A percentile compares a stretch with the other conserved stretches of the same genome.
Conservation (phyloP, 2,797 vertebrate species). For the Sebastes ruberrimus region DNA sequence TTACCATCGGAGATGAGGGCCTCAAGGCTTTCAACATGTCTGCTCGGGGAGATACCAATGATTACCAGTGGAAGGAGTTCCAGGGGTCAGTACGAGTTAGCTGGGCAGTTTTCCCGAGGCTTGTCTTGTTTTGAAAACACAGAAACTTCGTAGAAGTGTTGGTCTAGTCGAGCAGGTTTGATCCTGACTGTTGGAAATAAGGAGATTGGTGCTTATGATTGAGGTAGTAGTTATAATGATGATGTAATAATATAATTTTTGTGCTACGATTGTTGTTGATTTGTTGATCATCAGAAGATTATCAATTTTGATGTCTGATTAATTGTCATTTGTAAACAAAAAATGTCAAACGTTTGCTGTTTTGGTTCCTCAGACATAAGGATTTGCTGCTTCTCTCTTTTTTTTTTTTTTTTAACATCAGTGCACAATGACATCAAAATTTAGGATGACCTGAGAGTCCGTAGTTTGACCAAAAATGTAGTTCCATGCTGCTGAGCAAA, state of each 20-base stretch:
- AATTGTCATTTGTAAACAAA: neutral
- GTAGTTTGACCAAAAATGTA: neutral
- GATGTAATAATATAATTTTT: neutral
- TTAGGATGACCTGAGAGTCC: neutral
- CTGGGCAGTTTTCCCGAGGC: neutral
- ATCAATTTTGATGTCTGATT: neutral
- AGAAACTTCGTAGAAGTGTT: neutral
- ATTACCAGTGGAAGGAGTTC: constrained; percentile 83
- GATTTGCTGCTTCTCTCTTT: neutral
- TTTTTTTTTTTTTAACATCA: neutral
- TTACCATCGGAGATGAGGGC: constrained; percentile 40
- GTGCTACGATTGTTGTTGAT: neutral
- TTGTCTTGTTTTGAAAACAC: neutral
- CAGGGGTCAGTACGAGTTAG: constrained; percentile 78
- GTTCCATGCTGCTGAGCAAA: neutral
- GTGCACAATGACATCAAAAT: neutral
- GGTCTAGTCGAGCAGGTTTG: neutral
- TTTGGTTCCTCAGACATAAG: neutral
- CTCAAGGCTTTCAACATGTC: constrained; percentile 62
- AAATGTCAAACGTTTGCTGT: neutral
- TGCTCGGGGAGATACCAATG: constrained; percentile 59
- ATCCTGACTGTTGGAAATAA: neutral
- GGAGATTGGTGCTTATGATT: neutral
- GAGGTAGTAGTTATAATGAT: neutral
- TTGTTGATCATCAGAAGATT: neutral